Conservation (phyloP, 2,888 invertebrate genomes). For the Dicycla oo region DNA sequence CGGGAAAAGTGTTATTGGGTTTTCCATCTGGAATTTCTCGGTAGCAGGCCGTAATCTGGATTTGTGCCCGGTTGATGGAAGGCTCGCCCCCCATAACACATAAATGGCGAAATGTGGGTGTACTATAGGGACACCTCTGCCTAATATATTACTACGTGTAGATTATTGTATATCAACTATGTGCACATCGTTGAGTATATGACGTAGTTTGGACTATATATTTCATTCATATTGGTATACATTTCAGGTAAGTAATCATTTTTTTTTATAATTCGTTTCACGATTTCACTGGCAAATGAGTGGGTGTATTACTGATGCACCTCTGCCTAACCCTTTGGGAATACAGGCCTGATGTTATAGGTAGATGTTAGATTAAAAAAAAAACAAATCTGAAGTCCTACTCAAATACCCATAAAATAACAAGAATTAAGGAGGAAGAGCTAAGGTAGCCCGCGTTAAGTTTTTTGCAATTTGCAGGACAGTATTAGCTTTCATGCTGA, state of each 20-base stretch:
- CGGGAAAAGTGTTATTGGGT: neutral
- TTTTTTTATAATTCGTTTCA: slow-evolving; percentile 15
- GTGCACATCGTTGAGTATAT: slow-evolving; percentile 12
- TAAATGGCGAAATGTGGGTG: neutral
- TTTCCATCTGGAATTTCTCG: neutral
- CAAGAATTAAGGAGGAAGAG: too few species aligned
- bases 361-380: neutral
- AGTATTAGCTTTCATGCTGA: too few species aligned
- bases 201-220: neutral
- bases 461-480: too few species aligned
- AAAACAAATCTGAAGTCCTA: neutral
- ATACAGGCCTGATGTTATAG: neutral
- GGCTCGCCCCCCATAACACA: neutral
- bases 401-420: neutral
- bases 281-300: slow-evolving; percentile 11
- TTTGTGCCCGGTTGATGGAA: neutral
- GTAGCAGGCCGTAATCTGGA: neutral
- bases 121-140: too few species aligned
- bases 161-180: slow-evolving; percentile 32
- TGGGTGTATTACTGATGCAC: too few species aligned
- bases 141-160: slow-evolving; percentile 31
- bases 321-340: neutral
- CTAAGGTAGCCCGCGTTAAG: too few species aligned
- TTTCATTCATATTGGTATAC: neutral
- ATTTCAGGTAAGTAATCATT: neutral